These are phyloP conservation scores for Myiozetetes cayanensis DNA, from an alignment of 2,113 vertebrate species.

Conservation along the genomic window DNA sequence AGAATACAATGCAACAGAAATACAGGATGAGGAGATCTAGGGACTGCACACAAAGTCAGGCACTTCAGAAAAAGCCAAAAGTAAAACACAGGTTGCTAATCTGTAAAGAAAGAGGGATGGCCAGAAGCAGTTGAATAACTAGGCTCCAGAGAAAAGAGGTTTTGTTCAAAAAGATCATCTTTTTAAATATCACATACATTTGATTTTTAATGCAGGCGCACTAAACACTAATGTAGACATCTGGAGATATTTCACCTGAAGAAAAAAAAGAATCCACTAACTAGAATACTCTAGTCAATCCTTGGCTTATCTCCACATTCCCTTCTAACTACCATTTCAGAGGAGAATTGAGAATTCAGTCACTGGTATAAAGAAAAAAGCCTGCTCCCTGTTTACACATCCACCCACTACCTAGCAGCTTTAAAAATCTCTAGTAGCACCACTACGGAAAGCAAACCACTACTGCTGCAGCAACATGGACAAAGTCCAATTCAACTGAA, in stretches of 20 bases:
- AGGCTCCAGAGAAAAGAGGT: background rate
- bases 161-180: background rate
- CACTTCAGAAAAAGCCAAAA: background rate
- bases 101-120: background rate
- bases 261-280: background rate
- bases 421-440: background rate
- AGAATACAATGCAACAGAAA: background rate
- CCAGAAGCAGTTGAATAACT: background rate
- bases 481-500: background rate
- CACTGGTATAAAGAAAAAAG: background rate
- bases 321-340: background rate
- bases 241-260: background rate
- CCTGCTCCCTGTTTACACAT: background rate
- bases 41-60: rapidly evolving
- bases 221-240: background rate
- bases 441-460: background rate
- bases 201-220: background rate
- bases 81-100: background rate
- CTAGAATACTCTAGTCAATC: background rate
- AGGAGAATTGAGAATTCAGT: background rate
- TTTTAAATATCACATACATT: background rate
- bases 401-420: background rate
- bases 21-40: background rate
- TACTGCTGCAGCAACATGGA: background rate
- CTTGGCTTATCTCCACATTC: background rate